Base-by-base conservation (phyloP, 1,140 invertebrate species). In the Heterodera carotae region DNA sequence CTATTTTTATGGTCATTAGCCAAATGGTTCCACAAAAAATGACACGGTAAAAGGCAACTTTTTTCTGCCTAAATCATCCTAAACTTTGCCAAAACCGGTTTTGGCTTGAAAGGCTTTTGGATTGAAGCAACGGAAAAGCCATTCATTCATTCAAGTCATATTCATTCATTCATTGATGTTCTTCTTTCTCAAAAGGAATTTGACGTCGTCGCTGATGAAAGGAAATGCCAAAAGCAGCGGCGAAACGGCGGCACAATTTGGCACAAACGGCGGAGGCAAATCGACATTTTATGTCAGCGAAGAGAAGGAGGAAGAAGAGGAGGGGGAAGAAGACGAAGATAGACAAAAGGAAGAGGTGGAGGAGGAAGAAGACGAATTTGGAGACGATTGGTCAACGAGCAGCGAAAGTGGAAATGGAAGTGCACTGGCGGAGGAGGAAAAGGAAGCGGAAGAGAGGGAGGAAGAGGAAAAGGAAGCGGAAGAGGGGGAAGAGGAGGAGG, bases 301-400 rank as follows among this genome's bases (percentile, higher is more conserved):
- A 29, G 71, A 74, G 59, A 27, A 34, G 33, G 71, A 74, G 59
- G 56, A 62, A 22, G 39, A 74, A 27, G 64, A 74, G n/a, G 60
- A 53, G 69, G 69, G 33, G 33, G 31, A n/a, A 27, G 72, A 74
- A 8, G n/a, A n/a, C n/a, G n/a, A n/a, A n/a, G n/a, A n/a, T n/a
- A n/a, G n/a, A n/a, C n/a, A n/a, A n/a, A n/a, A n/a, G n/a, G 48
- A 73, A 10, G 72, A 66, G 22, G 25, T 25, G 25, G 48, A n/a
- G 25, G 27, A 29, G 34, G 71, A 62, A 25, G 72, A 74, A 25
- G n/a, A n/a, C 25, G 43, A 60, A 29, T 62, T 59, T 25, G 72
- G 18, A 27, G 72, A 74, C 39, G 72, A 74, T 62, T 74, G 72
- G 72, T 74, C 72, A 1, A 74, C 56, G 25, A 74, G 72, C 29